Evolutionary conservation across 2,797 vertebrate genomes (phyloP), one percentile per base, ranked within the genome.

Genomic region (Platalea minor): DNA sequence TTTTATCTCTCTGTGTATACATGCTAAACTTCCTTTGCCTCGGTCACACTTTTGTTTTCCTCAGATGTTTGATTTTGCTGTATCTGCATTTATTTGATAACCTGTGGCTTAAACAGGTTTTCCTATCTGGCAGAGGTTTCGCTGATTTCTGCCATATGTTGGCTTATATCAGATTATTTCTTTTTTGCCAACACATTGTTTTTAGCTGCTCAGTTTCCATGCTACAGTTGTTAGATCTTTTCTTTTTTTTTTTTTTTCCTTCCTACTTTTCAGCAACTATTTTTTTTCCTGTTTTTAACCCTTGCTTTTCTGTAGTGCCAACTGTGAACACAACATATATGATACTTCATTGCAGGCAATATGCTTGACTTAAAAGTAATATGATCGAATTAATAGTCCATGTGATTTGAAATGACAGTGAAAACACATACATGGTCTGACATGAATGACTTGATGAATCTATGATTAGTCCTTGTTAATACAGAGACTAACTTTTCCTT

Each of bases 51-150:
- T 93, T 74, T 86, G 24, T 96, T 92, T 89, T 89, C 31, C 50
- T 59, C 51, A 81, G 29, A 14, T 75, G 46, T 91, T 94, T 94
- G 43, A 88, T 93, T 96, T 94, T 93, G 79, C 72, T 91, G 46
- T 88, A 88, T 94, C 50, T 93, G 67, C 48, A 89, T 84, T 94
- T 95, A 73, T 94, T 96, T 95, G 60, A 96, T 93, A 92, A 96
- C 75, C 60, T 87, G 43, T 91, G 57, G 53, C 26, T 94, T 95
- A 81, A 72, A 93, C 31, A 59, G 75, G 16, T 60, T 96, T 97
- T 79, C 25, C 35, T 82, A 9, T 93, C 61, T 96, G 48, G 69
- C 13, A 4, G 70, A 80, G 26, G 13, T 94, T 97, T 94, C 16
- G 5, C 24, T 88, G 80, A 82, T 70, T 96, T 96, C 57, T 78